Base-by-base conservation (phyloP, 2,797 vertebrate genomes). In the Myotis planiceps region DNA sequence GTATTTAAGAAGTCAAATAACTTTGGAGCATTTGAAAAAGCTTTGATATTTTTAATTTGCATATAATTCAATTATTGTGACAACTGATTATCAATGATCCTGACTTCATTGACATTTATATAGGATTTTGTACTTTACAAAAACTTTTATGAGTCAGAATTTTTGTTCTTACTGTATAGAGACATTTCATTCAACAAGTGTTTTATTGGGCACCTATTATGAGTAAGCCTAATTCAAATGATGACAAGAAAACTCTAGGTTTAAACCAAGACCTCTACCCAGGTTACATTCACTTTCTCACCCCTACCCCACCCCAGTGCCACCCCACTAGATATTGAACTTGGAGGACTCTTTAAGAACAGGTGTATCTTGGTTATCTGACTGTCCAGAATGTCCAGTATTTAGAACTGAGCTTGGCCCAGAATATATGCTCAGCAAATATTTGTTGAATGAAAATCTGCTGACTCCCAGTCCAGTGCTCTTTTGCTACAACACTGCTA, bases 1-100 rank as follows among this genome's bases (percentile, higher is more conserved):
- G 23, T 78, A 72, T n/a, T 90, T 80, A 80, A 92, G 39, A 90
- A 60, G 53, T 51, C 51, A 65, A 65, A 75, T 80, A 45, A 32
- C 45, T 80, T 88, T 14, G 15, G 71, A 88, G 63, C n/a, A 72
- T 75, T 88, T 84, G 51, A 69, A 80, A 94, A 83, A 90, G 29
- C 34, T 90, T 94, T 92, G 65, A 37, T 47, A 69, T 47, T 88
- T 71, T 81, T 55, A 90, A 47, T 49, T 93, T 95, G 21, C 18
- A 63, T 58, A 42, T 58, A 91, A 92, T 45, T 72, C 45, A 76
- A n/a, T 90, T 88, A 76, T 51, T 92, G 72, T 82, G 83, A 66
- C 45, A 81, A 78, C 25, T 13, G 12, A 92, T 74, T 39, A 34
- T 68, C 84, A 75, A 6, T 51, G 27, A 78, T 89, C 15, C 34